A percentile compares a stretch with the other conserved stretches of the same genome.
Evolutionary conservation across 2,888 invertebrate species (phyloP).

Genomic region (Mechanitis messenoides): DNA sequence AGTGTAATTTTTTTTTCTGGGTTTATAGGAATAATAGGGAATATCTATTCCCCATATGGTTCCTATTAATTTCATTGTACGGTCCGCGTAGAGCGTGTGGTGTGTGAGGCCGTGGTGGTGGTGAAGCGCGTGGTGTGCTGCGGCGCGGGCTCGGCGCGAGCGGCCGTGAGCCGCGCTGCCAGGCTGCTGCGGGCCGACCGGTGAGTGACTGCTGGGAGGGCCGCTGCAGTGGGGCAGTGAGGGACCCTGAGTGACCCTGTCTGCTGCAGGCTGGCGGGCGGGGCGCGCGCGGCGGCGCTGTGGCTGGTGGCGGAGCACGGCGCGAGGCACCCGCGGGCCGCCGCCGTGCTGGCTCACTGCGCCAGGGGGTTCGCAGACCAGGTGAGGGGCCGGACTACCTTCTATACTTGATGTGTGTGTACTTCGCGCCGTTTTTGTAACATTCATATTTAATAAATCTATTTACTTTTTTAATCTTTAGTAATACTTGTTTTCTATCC

Average conservation of each 20-base stretch:
- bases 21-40: no score
- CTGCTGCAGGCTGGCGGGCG: slow-evolving; percentile 47
- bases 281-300: slow-evolving; percentile 62
- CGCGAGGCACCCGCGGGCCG: slow-evolving; percentile 54
- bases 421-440: background rate
- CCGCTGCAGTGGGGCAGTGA: no score
- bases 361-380: slow-evolving; percentile 57
- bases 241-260: background rate
- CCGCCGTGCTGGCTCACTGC: slow-evolving; percentile 61
- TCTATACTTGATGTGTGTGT: no score
- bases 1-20: no score
- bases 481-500: no score
- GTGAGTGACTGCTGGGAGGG: slow-evolving; percentile 31
- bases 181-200: slow-evolving; percentile 57
- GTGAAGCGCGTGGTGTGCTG: slow-evolving; percentile 69
- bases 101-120: slow-evolving; percentile 70
- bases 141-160: slow-evolving; percentile 55
- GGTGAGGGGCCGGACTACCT: slow-evolving; percentile 49
- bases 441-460: no score
- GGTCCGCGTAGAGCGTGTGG: slow-evolving; percentile 57
- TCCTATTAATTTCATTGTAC: slow-evolving; percentile 7
- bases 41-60: no score
- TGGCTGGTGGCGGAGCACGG: slow-evolving; percentile 71
- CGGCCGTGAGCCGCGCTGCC: slow-evolving; percentile 63
- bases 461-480: no score